Evolutionary conservation across 2,113 vertebrate genomes (phyloP), one percentile per base, ranked within the genome.

Genomic region (Willisornis vidua): DNA sequence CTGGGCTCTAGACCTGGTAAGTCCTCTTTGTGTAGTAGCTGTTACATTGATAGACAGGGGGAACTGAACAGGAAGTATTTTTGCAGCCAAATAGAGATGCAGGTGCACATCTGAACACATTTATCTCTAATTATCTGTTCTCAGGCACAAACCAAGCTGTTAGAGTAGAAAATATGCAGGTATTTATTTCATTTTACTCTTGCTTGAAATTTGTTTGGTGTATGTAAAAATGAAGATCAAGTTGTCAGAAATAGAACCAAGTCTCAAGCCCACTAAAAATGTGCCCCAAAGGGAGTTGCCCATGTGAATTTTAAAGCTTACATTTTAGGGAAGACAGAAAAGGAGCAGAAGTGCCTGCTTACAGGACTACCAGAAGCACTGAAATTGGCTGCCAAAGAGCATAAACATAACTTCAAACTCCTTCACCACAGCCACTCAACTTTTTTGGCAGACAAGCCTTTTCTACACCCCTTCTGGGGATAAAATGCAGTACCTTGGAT

Each of bases 111-210:
- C 75, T 88, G 86, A 94, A 72, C 85, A 93, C 73, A 58, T 94
- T 92, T 92, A 45, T 49, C 89, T 75, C 76, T 85, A 86, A 94
- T 94, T 88, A 90, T 87, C 89, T 90, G 48, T 95, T 95, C 80
- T 74, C 3, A 3, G 73, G 43, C 76, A 95, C 55, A 85, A 89
- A 93, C 70, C n/a, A 86, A 77, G 85, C 49, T 74, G 70, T 45
- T 31, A 54, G 9, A 85, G 58, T 41, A 93, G 52, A 90, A 94
- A 93, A 79, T 41, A 87, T 18, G 25, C 35, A 87, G 52, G 45
- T 59, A 51, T 78, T 87, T 91, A 41, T 93, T 91, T 77, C 79
- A 49, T 31, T 43, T 85, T 75, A 61, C 51, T 78, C 61, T 87
- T 87, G n/a, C 62, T 90, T 68, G 39, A 82, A 90, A 91, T 85